A percentile compares a stretch with the other conserved stretches of the same genome.
These are phyloP conservation scores for Monochamus saltuarius DNA, from an alignment of 1,140 invertebrate species.

Conservation along the genomic window DNA sequence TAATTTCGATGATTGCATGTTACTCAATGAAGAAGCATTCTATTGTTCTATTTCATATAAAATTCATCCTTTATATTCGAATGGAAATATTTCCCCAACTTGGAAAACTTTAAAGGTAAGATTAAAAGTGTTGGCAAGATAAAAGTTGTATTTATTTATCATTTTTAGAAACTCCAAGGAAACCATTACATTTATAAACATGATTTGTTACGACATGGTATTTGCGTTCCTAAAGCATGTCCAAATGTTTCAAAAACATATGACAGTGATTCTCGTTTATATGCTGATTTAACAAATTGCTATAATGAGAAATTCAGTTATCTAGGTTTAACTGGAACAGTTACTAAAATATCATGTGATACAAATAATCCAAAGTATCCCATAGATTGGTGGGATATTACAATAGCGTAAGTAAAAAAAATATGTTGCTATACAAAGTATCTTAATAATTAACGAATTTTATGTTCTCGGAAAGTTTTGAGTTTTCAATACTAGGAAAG, in stretches of 20 bases:
- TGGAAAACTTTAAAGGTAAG: slow-evolving; percentile 23
- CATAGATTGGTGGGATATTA: neutral
- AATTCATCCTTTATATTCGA: slow-evolving; percentile 13
- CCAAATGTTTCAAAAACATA: slow-evolving; percentile 13
- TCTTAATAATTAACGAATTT: too few species aligned
- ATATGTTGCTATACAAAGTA: too few species aligned
- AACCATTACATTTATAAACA: slow-evolving; percentile 2
- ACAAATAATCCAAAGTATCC: slow-evolving; percentile 7
- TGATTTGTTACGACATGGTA: slow-evolving; percentile 11
- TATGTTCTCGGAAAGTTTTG: too few species aligned
- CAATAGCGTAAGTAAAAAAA: neutral
- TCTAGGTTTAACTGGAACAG: neutral
- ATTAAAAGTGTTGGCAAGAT: neutral
- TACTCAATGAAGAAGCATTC: slow-evolving; percentile 14
- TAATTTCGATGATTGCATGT: slow-evolving; percentile 25
- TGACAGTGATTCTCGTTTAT: too few species aligned
- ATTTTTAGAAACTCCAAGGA: slow-evolving; percentile 2
- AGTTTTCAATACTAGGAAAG: too few species aligned
- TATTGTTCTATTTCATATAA: slow-evolving; percentile 20
- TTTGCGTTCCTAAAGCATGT: slow-evolving; percentile 5
- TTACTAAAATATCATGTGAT: slow-evolving; percentile 12
- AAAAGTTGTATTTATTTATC: neutral
- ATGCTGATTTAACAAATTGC: too few species aligned
- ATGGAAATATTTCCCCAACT: slow-evolving; percentile 9
- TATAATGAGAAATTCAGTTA: slow-evolving; percentile 10